Evolutionary conservation across 2,113 vertebrate species (phyloP), one percentile per base, ranked within the genome.

Genomic region (Rhinoderma darwinii): DNA sequence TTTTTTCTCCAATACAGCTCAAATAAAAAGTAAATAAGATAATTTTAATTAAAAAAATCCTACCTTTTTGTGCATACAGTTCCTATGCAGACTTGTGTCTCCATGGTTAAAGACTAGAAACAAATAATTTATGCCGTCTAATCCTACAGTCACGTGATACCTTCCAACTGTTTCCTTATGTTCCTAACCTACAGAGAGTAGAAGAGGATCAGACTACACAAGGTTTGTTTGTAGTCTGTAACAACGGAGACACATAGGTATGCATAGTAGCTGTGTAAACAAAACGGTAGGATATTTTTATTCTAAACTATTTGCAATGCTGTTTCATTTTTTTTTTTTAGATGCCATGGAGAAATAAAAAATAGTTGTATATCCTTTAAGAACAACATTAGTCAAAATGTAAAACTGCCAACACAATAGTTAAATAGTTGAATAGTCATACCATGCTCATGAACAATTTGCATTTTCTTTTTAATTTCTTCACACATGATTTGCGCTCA

Each of bases 401-500:
- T 15, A 59, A 63, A 20, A 30, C 39, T 1, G 5, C 44, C 47
- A 78, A 22, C 75, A 54, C 27, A 30, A 41, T 44, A 50, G 39
- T 25, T n/a, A 50, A 43, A 70, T 61, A 47, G 51, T 41, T 51
- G 32, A 39, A 27, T 30, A 41, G 14, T 70, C 74, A 79, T 86
- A 39, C 63, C 75, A 79, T 70, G 41, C 32, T 54, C 59, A 79
- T 70, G 43, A 84, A 43, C 11, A 22, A 44, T 66, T 25, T 68
- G 39, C 73, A 50, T 79, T 86, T 39, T 32, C 41, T 50, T 85
- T 72, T 51, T 78, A 39, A 39, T 77, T 70, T 77, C 27, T 68
- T 66, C 41, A 41, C 44, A 78, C 44, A 79, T 68, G 76, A 32
- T 81, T 72, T 72, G 25, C 25, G 41, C 20, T 32, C 30, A 35